These are phyloP conservation scores for Limnephilus lunatus DNA, from an alignment of 2,888 invertebrate species.

Conservation along the genomic window DNA sequence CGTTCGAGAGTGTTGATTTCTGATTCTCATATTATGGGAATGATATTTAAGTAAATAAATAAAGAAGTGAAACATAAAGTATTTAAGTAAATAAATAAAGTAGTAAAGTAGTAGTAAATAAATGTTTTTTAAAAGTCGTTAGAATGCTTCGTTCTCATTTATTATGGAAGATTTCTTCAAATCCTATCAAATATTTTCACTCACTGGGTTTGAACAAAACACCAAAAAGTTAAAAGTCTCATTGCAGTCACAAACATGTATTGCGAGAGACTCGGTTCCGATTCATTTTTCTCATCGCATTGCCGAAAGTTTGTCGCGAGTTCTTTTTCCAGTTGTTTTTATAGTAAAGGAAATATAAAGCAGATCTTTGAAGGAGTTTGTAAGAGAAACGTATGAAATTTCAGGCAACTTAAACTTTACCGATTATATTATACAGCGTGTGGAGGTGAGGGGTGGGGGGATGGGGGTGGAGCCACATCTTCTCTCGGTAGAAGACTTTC, in stretches of 20 bases:
- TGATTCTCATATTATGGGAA: neutral
- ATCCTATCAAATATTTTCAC: neutral
- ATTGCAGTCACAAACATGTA: conserved; percentile 29
- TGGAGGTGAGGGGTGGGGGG: neutral
- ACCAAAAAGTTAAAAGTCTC: neutral
- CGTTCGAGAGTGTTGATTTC: neutral
- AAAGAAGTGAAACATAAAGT: neutral
- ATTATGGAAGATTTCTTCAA: neutral
- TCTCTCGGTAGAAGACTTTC: neutral
- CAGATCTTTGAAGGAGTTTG: conserved; percentile 16
- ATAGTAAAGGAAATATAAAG: conserved; percentile 19
- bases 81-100: too few relatives aligned
- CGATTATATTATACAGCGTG: conserved; percentile 4
- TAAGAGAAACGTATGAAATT: conserved; percentile 22
- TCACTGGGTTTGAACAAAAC: neutral
- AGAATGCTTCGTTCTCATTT: neutral
- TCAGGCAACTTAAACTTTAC: conserved; percentile 28
- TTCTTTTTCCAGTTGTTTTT: conserved; percentile 29
- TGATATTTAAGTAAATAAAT: neutral
- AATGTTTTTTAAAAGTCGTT: too few relatives aligned
- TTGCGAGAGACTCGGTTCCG: neutral
- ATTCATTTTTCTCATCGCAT: conserved; percentile 34
- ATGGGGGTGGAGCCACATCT: neutral
- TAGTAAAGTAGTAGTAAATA: too few relatives aligned
- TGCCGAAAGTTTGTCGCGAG: conserved; percentile 29